These are phyloP conservation scores for Lepidonotus clava DNA, from an alignment of 2,888 invertebrate species.

Conservation along the genomic window DNA sequence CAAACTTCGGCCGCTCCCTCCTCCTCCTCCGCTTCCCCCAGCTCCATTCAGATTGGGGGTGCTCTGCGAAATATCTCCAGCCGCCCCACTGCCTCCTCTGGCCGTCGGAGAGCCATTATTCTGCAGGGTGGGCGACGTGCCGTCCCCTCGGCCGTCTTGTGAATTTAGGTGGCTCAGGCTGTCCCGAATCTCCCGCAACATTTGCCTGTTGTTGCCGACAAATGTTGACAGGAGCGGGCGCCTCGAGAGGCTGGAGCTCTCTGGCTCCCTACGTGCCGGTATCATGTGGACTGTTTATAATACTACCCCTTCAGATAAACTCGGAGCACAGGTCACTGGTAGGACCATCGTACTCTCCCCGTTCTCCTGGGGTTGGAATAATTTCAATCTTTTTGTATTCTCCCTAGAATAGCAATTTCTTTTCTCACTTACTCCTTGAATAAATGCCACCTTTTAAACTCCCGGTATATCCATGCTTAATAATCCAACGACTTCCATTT, in stretches of 20 bases:
- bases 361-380: too few relatives aligned
- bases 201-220: slow-evolving; percentile 73
- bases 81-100: slow-evolving; percentile 54
- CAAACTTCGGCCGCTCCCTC: slow-evolving; percentile 60
- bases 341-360: slow-evolving; percentile 23
- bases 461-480: slow-evolving; percentile 23
- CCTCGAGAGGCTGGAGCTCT: slow-evolving; percentile 56
- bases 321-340: neutral
- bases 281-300: slow-evolving; percentile 47
- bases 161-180: slow-evolving; percentile 70
- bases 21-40: slow-evolving; percentile 58
- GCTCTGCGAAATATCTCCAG: slow-evolving; percentile 61
- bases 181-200: slow-evolving; percentile 74
- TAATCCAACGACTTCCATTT: neutral
- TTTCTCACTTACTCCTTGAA: neutral
- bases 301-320: slow-evolving; percentile 1
- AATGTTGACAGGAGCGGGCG: slow-evolving; percentile 70
- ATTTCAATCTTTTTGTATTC: neutral
- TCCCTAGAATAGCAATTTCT: neutral
- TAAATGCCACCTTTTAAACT: neutral
- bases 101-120: neutral
- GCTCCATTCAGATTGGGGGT: slow-evolving; percentile 66
- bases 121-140: neutral
- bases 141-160: slow-evolving; percentile 10
- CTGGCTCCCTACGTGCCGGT: too few relatives aligned